Evolutionary conservation across 2,113 vertebrate genomes (phyloP), one percentile per base, ranked within the genome.

Genomic region (Zosterops borbonicus): DNA sequence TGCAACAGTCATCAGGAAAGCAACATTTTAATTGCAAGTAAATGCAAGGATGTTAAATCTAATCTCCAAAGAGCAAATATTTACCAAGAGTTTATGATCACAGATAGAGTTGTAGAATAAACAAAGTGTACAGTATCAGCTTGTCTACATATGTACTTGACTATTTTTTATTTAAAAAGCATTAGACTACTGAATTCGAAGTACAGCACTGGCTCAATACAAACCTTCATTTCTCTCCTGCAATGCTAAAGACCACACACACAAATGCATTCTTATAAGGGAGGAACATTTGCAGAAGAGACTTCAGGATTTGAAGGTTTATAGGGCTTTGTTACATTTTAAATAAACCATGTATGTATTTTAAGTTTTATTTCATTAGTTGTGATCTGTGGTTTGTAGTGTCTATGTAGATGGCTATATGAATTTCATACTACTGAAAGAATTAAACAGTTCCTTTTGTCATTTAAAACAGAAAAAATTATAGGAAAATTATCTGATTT

Each of bases 11-110:
- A 68, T 79, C 71, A 62, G 39, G 81, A 94, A 94, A 76, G 77
- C 68, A 87, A 83, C 73, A 68, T 82, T 94, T 94, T 95, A 93
- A 94, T 93, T 87, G 83, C 64, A 86, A 93, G 69, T 93, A 92
- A 90, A 93, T 81, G 69, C 60, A 90, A 71, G 88, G 53, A 71
- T 78, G 53, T 92, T 93, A 93, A 95, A 92, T 84, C 92, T 96
- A 94, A 96, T 94, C 95, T 97, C 73, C 47, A 68, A 82, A 90
- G 93, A 81, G 41, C 88, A 97, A 96, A 97, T 94, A 96, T 96
- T 97, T 97, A 93, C 88, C 31, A 64, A 84, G 79, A 75, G 31
- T 95, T 96, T 96, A 92, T 96, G 95, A 95, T 93, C 85, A 84
- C 79, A 96, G 94, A 88, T 91, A 90, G 90, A 64, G 49, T 89